phyloP scores from a whole-genome alignment of 2,888 invertebrate species.

The Lordiphosa fenestrarum region DNA sequence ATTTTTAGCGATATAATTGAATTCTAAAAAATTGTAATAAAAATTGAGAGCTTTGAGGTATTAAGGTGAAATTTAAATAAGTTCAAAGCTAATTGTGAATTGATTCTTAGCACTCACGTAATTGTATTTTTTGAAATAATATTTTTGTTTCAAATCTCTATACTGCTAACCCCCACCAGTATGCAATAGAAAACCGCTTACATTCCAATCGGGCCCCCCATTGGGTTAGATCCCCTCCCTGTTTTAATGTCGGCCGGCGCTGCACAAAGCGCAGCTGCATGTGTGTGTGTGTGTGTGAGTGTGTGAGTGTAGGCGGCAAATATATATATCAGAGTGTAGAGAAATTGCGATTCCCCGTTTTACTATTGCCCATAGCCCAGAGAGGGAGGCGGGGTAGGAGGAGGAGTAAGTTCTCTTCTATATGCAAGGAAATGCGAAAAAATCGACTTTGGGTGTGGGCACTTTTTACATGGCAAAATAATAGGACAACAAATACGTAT shows the following conservation, averaged over 20 bases:
- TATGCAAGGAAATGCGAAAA: slow-evolving; percentile 37
- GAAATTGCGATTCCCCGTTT: slow-evolving; percentile 61
- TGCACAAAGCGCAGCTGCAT: slow-evolving; percentile 46
- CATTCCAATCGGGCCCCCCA: not conserved
- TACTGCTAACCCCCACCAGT: too few relatives aligned
- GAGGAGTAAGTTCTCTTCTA: slow-evolving; percentile 6
- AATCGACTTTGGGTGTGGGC: slow-evolving; percentile 73
- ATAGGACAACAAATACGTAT: slow-evolving; percentile 25
- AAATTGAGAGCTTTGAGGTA: too few relatives aligned
- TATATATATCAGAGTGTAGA: slow-evolving; percentile 60
- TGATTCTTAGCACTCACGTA: too few relatives aligned
- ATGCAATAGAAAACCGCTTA: not conserved
- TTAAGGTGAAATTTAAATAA: too few relatives aligned
- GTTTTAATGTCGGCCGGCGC: slow-evolving; percentile 45
- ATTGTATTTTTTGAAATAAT: too few relatives aligned
- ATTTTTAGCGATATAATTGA: too few relatives aligned
- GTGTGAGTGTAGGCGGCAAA: slow-evolving; percentile 63
- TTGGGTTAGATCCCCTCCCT: slow-evolving; percentile 10
- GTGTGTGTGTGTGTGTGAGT: slow-evolving; percentile 13
- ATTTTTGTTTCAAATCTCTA: too few relatives aligned
- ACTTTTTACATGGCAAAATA: slow-evolving; percentile 29
- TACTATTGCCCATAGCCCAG: slow-evolving; percentile 48
- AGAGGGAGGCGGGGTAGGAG: slow-evolving; percentile 1
- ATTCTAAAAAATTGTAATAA: too few relatives aligned
- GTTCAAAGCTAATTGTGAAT: too few relatives aligned